Percentiles rank a stretch among this genome's conserved stretches.
These are phyloP conservation scores for Muschampia plurimacula DNA, from an alignment of 2,888 invertebrate genomes.

Conservation along the genomic window DNA sequence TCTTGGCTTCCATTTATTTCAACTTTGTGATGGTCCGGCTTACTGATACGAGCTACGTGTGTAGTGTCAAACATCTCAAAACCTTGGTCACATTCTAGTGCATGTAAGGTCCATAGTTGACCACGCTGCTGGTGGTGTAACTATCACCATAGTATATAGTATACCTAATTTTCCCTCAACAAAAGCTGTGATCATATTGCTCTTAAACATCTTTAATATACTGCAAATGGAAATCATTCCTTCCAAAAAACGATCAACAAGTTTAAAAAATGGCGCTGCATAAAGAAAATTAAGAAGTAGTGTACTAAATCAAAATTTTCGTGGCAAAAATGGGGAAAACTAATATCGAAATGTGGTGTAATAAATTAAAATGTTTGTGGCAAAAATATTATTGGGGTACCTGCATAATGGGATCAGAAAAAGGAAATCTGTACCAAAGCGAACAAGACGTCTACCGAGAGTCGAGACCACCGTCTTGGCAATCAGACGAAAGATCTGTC, in stretches of 20 bases:
- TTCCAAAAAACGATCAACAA: not conserved
- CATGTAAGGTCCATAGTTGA: too few relatives aligned
- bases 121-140: too few relatives aligned
- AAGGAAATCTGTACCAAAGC: constrained; percentile 4
- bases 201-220: not conserved
- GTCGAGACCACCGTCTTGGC: not conserved
- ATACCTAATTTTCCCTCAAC: not conserved
- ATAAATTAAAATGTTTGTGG: constrained; percentile 7
- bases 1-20: too few relatives aligned
- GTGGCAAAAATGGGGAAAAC: not conserved
- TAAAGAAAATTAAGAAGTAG: not conserved
- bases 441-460: not conserved
- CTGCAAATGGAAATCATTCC: not conserved
- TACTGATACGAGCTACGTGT: too few relatives aligned
- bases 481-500: not conserved
- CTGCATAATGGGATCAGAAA: not conserved
- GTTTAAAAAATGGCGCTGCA: not conserved
- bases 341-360: not conserved
- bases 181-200: not conserved
- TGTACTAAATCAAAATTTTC: not conserved
- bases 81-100: too few relatives aligned
- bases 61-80: too few relatives aligned
- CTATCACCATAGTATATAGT: too few relatives aligned
- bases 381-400: not conserved
- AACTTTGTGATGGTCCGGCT: too few relatives aligned